Evolutionary conservation across 2,797 vertebrate species (phyloP).

Genomic region (Chaetodon trifasciatus): DNA sequence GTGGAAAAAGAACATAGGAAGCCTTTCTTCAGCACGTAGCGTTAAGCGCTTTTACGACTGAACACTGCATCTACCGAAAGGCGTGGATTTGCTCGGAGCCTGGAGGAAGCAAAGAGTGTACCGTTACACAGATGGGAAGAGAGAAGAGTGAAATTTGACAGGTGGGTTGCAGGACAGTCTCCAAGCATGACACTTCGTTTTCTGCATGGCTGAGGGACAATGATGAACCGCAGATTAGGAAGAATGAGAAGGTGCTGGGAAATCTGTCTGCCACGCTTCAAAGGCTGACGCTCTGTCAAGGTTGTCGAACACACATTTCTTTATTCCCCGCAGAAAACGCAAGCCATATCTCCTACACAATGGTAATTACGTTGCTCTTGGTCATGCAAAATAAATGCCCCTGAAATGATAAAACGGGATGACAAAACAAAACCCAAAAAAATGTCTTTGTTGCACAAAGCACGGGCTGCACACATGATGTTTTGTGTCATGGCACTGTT

Average conservation of each 20-base stretch:
- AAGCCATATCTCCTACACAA: constrained; percentile 26
- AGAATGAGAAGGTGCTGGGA: constrained; percentile 65
- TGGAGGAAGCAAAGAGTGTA: constrained; percentile 14
- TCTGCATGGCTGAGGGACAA: constrained; percentile 75
- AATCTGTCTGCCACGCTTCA: constrained; percentile 63
- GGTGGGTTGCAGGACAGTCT: constrained; percentile 58
- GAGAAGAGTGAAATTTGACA: constrained; percentile 65
- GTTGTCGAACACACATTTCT: constrained; percentile 51
- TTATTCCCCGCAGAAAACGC: constrained; percentile 12
- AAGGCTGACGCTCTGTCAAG: constrained; percentile 56
- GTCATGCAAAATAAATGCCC: constrained; percentile 42
- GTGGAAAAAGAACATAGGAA: constrained; percentile 35
- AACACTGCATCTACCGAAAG: constrained; percentile 28
- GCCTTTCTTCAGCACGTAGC: constrained; percentile 21
- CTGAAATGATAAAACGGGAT: constrained; percentile 39
- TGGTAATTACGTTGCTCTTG: constrained; percentile 31
- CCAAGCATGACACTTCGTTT: constrained; percentile 71
- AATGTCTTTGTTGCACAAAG: constrained; percentile 35
- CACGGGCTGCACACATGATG: constrained; percentile 39
- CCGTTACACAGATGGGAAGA: constrained; percentile 27
- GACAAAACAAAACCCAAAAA: constrained; percentile 19
- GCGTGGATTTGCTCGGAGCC: constrained; percentile 42
- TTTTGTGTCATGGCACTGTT: constrained; percentile 56
- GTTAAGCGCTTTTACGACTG: constrained; percentile 28
- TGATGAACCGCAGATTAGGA: constrained; percentile 72